A percentile compares a stretch with the other conserved stretches of the same genome.
These are phyloP conservation scores for Falco biarmicus DNA, from an alignment of 2,797 vertebrate genomes.

Conservation along the genomic window DNA sequence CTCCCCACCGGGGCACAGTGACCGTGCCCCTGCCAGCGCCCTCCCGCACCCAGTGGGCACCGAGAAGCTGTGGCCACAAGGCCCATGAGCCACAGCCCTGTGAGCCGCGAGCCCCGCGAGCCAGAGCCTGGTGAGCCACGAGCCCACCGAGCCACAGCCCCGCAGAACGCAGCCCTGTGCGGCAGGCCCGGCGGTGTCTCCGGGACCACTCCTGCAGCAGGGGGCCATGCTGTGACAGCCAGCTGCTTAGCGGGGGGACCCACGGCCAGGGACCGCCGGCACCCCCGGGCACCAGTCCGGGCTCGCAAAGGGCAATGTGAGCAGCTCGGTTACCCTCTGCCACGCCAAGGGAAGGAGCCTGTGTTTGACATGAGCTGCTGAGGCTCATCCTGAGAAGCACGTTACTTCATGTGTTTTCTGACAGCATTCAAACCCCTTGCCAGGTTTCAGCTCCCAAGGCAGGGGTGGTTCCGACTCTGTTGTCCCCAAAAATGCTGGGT, in stretches of 20 bases:
- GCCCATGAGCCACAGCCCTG: no score
- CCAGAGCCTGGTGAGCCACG: no score
- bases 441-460: not conserved
- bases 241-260: no score
- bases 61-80: no score
- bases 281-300: accelerated
- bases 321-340: not conserved
- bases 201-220: not conserved
- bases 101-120: no score
- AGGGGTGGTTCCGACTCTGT: not conserved
- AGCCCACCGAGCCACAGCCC: no score
- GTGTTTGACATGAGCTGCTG: not conserved
- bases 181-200: no score
- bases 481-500: not conserved
- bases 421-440: not conserved
- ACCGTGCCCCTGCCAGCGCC: no score
- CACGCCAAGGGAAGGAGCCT: not conserved
- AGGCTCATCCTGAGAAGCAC: not conserved
- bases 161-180: no score
- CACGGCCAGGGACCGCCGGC: not conserved
- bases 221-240: accelerated
- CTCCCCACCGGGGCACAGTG: no score
- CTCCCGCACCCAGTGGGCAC: no score
- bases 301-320: not conserved
- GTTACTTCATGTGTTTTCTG: not conserved